Evolutionary conservation across 2,888 invertebrate species (phyloP), one percentile per base, ranked within the genome.

Genomic region (Xestia ashworthii): DNA sequence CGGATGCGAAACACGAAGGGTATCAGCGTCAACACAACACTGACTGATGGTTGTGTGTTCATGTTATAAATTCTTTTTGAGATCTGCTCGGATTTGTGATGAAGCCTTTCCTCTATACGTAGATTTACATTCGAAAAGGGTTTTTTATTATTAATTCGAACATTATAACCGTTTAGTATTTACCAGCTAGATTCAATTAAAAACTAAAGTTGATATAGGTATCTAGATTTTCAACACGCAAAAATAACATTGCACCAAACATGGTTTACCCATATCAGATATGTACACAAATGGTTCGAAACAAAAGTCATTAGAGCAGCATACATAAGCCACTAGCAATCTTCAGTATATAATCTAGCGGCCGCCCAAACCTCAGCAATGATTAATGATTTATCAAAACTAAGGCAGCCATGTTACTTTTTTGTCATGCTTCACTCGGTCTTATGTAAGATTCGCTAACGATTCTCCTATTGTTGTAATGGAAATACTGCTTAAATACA

Each of bases 11-110:
- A 95, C 95, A 95, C 94, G 95, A 92, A 93, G 95, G 92, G 94
- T 95, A 96, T 96, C 96, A 95, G 94, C 94, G 96, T 95, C 96
- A 94, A 95, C 95, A 93, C 94, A 94, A 93, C 94, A 89, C 95
- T 95, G 95, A 95, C 93, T 95, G 95, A 96, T 95, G 94, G 94
- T 92, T 91, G 90, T 91, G 91, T 92, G 92, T 92, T 93, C 92
- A 88, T 91, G 92, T 91, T 92, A 93, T 93, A 94, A 93, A 95
- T 96, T 95, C 91, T 93, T 94, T 95, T 93, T 92, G 92, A 93
- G 92, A 92, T 92, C 92, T 89, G 89, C 89, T 92, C 92, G 90
- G 91, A 93, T 94, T 93, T 91, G 90, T 90, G 89, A 90, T 90
- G 89, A 90, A 88, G 87, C 87, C 88, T 90, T 87, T 81, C 82